These are phyloP conservation scores for Otus sunia DNA, from an alignment of 2,113 vertebrate species.

Conservation along the genomic window DNA sequence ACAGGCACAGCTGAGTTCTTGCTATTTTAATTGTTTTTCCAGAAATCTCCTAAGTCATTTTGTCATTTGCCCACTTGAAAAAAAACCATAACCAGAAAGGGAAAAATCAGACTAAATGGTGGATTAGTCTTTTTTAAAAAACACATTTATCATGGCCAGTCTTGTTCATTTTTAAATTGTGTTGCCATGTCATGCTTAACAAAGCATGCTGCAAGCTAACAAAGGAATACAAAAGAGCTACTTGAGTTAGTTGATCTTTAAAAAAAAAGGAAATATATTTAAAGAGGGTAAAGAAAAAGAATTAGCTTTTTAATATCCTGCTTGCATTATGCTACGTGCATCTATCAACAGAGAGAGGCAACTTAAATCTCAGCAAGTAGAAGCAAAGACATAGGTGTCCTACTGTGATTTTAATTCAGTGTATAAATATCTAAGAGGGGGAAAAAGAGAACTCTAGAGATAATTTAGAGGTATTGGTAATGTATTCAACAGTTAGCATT, in stretches of 20 bases:
- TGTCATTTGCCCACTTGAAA: not conserved
- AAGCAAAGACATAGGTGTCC: constrained; percentile 7
- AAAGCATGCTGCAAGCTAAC: constrained; percentile 29
- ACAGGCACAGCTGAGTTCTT: not conserved
- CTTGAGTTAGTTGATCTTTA: not conserved
- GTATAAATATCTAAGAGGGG: constrained; percentile 28
- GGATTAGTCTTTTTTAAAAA: constrained; percentile 8
- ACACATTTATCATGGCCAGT: not conserved
- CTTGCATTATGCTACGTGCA: not conserved
- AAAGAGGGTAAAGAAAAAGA: not conserved
- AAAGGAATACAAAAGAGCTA: constrained; percentile 4
- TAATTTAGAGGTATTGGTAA: constrained; percentile 25
- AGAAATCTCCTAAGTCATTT: not conserved
- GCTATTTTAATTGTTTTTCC: not conserved
- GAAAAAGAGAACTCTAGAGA: not conserved
- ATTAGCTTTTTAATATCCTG: constrained; percentile 53
- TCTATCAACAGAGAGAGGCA: constrained; percentile 18
- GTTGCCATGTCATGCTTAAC: constrained; percentile 7
- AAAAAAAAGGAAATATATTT: not conserved
- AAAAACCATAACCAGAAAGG: not conserved
- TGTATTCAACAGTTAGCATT: constrained; percentile 4
- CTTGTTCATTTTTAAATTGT: not conserved
- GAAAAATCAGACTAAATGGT: not conserved
- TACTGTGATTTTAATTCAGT: constrained; percentile 60
- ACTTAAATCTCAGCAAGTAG: constrained; percentile 28